These are phyloP conservation scores for Apodemia hepburni DNA, from an alignment of 2,888 invertebrate species.

Conservation along the genomic window DNA sequence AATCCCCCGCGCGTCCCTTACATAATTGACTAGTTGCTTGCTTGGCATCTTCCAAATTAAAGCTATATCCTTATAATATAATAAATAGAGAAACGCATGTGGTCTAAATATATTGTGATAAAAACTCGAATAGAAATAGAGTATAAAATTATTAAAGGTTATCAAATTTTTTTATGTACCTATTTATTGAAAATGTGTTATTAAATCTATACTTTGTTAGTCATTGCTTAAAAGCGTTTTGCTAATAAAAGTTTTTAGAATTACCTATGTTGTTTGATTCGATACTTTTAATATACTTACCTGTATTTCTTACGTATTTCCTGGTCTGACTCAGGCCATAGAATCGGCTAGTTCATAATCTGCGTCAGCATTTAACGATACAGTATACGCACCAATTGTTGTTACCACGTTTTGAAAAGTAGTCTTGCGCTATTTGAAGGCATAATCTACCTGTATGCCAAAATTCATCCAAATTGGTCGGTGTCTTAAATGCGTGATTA, in stretches of 20 bases:
- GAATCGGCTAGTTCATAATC: no score
- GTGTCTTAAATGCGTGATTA: no score
- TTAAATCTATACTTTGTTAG: constrained; percentile 1
- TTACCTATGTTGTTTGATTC: background rate
- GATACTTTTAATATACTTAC: background rate
- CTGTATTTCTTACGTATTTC: no score
- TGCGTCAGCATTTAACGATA: no score
- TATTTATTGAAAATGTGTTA: background rate
- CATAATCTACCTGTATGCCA: no score
- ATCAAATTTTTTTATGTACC: background rate
- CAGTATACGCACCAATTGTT: no score
- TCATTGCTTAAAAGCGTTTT: constrained; percentile 2
- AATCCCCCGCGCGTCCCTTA: no score
- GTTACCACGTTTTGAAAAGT: no score
- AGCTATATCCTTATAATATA: background rate
- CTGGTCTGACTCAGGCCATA: no score
- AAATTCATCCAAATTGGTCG: no score
- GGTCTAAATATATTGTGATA: constrained; percentile 28
- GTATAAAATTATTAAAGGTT: constrained; percentile 12
- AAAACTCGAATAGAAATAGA: background rate
- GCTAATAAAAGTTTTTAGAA: background rate
- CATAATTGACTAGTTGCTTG: no score
- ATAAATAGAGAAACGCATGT: constrained; percentile 22
- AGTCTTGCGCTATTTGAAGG: no score
- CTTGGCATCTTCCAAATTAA: background rate